Base-by-base conservation (phyloP, 2,113 vertebrate genomes). In the Microtus montanus region DNA sequence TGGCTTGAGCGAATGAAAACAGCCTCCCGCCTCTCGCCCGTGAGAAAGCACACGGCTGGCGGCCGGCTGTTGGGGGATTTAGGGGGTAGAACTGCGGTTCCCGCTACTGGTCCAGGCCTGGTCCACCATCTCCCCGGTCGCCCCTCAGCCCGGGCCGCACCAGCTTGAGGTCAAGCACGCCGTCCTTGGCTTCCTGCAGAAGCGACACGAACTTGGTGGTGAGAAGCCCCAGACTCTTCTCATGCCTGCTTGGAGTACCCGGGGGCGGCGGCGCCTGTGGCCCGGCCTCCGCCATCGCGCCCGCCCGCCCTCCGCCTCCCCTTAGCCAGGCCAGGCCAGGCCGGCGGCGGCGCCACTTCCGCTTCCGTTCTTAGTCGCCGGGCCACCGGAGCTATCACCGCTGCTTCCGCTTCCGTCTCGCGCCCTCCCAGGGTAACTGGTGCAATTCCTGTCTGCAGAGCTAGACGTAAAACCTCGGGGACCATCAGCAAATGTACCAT, bases 121-220 rank as follows among this genome's bases (percentile, higher is more conserved):
- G 85, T n/a, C 63, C 90, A 87, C 86, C 79, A 86, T 70, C 73
- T 79, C 68, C 74, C 63, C 91, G 35, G 85, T 80, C 49, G 20
- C 79, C 92, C 80, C 96, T 97, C 98, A 97, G 87, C 91, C 96
- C 95, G 26, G 71, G 93, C 90, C 97, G 97, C 98, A 99, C 99
- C 98, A 99, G 99, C 97, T 99, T 99, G 70, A 99, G 99, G 98
- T 99, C 99, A 96, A 99, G 98, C 80, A 99, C 99, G 92, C 99
- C 99, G 97, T 99, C 99, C 98, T 99, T 99, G 84, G 99, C 99
- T 97, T 99, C 99, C 96, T 99, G 99, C 91, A 99, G 98, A 82
- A 99, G 97, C 80, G 99, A 99, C 94, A 99, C 99, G 98, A 99
- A 99, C 98, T 99, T 99, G 94, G 99, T 99, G 22, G 99, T 99